Evolutionary conservation across 2,888 invertebrate genomes (phyloP).

Genomic region (Criorhina ranunculi): DNA sequence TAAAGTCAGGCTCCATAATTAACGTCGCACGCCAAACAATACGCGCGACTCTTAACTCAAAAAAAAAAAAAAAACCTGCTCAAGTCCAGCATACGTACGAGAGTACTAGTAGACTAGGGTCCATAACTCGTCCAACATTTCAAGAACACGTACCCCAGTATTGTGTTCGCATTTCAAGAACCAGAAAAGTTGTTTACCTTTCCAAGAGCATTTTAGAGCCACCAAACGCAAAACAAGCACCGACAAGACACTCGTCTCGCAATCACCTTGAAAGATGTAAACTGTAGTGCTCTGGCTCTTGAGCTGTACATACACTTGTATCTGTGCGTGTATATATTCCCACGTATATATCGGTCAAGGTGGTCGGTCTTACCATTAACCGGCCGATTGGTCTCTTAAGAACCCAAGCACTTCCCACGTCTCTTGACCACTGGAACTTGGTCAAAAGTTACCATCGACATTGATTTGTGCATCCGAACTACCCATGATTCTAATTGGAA

Average conservation of each 20-base stretch:
- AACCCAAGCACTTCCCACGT: slow-evolving; percentile 67
- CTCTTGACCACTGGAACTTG: slow-evolving; percentile 54
- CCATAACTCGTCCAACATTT: slow-evolving; percentile 31
- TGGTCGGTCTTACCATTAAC: slow-evolving; percentile 43
- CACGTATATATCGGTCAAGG: slow-evolving; percentile 74
- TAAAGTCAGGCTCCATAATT: slow-evolving; percentile 38
- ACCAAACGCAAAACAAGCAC: slow-evolving; percentile 31
- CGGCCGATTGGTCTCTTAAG: slow-evolving; percentile 35
- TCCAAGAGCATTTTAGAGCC: slow-evolving; percentile 59
- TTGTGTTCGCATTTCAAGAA: slow-evolving; percentile 43
- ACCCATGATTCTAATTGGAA: slow-evolving; percentile 69
- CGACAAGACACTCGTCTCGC: slow-evolving; percentile 52
- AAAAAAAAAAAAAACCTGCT: slow-evolving; percentile 27
- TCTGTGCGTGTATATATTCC: slow-evolving; percentile 41
- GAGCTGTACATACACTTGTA: slow-evolving; percentile 8
- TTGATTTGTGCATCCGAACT: slow-evolving; percentile 71
- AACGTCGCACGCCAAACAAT: slow-evolving; percentile 40
- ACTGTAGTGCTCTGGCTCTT: slow-evolving; percentile 50
- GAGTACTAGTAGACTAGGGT: too few species aligned
- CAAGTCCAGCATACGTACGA: slow-evolving; percentile 8
- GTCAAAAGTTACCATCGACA: slow-evolving; percentile 60
- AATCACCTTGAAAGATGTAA: slow-evolving; percentile 71
- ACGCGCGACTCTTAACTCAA: background rate
- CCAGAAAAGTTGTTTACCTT: slow-evolving; percentile 72
- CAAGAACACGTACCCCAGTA: slow-evolving; percentile 58